Base-by-base conservation (phyloP, 2,888 invertebrate species). In the Xanthostigma xanthostigma region DNA sequence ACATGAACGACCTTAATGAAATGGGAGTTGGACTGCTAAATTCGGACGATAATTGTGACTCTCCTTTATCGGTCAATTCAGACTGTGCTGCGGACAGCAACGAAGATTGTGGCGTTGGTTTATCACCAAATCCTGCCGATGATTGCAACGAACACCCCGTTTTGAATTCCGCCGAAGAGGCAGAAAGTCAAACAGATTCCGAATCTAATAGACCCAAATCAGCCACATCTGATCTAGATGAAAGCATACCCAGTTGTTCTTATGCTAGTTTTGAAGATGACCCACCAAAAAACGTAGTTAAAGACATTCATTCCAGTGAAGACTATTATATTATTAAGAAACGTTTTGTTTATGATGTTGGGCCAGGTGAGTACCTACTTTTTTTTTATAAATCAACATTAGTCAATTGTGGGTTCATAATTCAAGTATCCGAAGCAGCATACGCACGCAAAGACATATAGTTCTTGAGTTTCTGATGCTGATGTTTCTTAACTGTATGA, bases 21-120 rank as follows among this genome's bases (percentile, higher is more conserved):
- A 73, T 75, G 69, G 80, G 79, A 41, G 72, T 80, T 14, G 71
- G 74, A 17, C 72, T 77, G 67, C 60, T 80, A 44, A 73, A 73
- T 46, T 71, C 72, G 10, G 74, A 73, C 52, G 70, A 71, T 27
- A 41, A 11, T 46, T 39, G 40, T 42, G 5, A 10, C 12, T 33
- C 27, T 27, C 17, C 9, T 14, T 4, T 33, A n/a, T 42, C 14
- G 9, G 27, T 34, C 17, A 12, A 33, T 42, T 3, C 33, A 42
- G 33, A 14, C 33, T 42, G 12, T 61, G 57, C 57, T 58, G 47
- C 56, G 57, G 54, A 57, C 57, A 51, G 53, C 56, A 61, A 63
- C 53, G 55, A 14, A 42, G 42, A 42, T 3, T 14, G 17, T 27
- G 42, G 33, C 33, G 12, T 27, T 17, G 11, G 42, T 33, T 42